Percentiles rank a stretch among this genome's conserved stretches.
Conservation (phyloP, 2,888 invertebrate species). For the Acleris literana region DNA sequence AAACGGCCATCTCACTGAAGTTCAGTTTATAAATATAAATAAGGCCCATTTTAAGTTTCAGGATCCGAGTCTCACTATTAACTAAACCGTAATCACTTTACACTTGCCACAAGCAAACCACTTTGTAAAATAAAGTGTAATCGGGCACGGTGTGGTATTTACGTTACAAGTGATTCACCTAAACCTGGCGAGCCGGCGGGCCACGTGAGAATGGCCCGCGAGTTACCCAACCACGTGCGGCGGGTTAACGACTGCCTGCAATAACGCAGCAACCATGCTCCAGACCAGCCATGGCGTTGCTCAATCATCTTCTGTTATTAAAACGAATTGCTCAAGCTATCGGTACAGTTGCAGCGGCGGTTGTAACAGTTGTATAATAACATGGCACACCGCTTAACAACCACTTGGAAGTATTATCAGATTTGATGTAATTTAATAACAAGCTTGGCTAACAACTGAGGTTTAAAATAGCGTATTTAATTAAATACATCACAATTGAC, state of each 20-base stretch:
- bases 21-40: no score
- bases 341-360: constrained; percentile 37
- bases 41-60: no score
- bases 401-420: constrained; percentile 22
- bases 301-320: constrained; percentile 47
- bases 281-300: constrained; percentile 31
- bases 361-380: constrained; percentile 16
- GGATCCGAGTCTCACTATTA: no score
- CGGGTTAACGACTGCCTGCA: constrained; percentile 64
- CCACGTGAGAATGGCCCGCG: neutral
- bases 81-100: no score
- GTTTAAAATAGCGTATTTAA: neutral
- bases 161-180: no score
- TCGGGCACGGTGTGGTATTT: no score
- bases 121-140: no score
- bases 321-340: constrained; percentile 47
- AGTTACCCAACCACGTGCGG: constrained; percentile 36
- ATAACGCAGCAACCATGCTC: constrained; percentile 49
- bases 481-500: neutral
- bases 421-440: constrained; percentile 3
- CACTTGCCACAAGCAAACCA: no score
- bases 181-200: neutral
- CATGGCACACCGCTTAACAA: constrained; percentile 13
- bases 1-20: no score
- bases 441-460: neutral